phyloP scores from a whole-genome alignment of 2,797 vertebrate species.

The Cossypha dichroa region DNA sequence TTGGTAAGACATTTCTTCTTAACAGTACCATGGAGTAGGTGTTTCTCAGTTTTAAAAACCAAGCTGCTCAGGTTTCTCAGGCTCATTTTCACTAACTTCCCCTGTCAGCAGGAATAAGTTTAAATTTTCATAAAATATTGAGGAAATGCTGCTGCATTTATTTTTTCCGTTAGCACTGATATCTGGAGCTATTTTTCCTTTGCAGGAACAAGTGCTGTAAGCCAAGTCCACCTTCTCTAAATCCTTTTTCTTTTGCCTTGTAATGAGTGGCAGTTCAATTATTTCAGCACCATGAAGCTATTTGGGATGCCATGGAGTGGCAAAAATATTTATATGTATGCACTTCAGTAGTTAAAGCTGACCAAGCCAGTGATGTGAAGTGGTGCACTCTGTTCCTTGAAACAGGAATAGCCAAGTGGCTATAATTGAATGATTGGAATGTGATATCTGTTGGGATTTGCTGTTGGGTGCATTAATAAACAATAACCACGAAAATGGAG shows the following conservation, averaged over 20 bases:
- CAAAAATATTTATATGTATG: not conserved
- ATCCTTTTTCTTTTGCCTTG: not conserved
- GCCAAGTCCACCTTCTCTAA: not conserved
- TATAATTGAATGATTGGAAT: not conserved
- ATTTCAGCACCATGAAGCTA: not conserved
- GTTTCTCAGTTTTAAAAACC: not conserved
- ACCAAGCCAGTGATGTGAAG: accelerated
- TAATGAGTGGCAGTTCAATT: not conserved
- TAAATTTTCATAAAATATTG: not conserved
- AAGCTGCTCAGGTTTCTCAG: not conserved
- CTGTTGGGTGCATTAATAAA: not conserved
- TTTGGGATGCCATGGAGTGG: not conserved
- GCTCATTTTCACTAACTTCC: not conserved
- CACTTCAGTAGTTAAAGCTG: not conserved
- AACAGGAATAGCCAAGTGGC: not conserved
- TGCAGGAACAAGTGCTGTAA: not conserved
- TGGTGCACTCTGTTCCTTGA: not conserved
- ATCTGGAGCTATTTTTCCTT: not conserved
- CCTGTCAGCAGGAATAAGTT: not conserved
- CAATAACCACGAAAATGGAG: not conserved
- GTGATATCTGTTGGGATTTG: not conserved
- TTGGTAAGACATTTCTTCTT: not conserved
- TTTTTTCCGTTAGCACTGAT: not conserved
- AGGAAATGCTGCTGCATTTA: not conserved
- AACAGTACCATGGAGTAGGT: not conserved